Base-by-base conservation (phyloP, 2,113 vertebrate species). In the Zeus faber region DNA sequence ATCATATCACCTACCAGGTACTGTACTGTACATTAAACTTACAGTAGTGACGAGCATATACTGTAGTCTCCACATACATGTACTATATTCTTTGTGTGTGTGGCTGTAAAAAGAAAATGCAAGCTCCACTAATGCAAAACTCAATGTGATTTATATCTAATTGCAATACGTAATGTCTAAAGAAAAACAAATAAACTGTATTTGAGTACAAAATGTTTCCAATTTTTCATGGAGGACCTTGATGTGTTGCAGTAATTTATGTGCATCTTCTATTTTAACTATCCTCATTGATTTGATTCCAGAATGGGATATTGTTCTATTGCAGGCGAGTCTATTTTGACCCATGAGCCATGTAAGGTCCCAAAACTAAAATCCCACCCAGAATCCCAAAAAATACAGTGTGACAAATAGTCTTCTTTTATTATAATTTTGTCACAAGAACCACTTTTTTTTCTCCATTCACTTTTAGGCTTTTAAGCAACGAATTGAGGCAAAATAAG, bases 1-100 rank as follows among this genome's bases (percentile, higher is more conserved):
- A 44, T 71, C 59, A 20, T 52, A 48, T 67, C 58, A 60, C 48
- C 35, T 52, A 43, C 58, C 48, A 53, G n/a, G n/a, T n/a, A n/a
- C n/a, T 65, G 45, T 55, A 74, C 61, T 76, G 57, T 77, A 63
- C 58, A 74, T 81, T 80, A 54, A 63, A n/a, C n/a, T n/a, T n/a
- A n/a, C n/a, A n/a, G n/a, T 80, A 77, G 82, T 87, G 84, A 80
- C 77, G 79, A 83, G 79, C 54, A 66, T 63, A 67, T 49, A 60
- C 44, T 20, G 25, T 74, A 70, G 72, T 69, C 60, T 74, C 53
- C 49, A 62, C 64, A 65, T 71, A 72, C 68, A 61, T 65, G 48
- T 69, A 54, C 35, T 58, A 60, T 70, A 73, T 64, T 58, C 27
- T 68, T 35, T 73, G 5, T 73, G 67, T 76, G 70, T 62, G 76